phyloP scores from a whole-genome alignment of 2,113 vertebrate species.

The Meriones unguiculatus region DNA sequence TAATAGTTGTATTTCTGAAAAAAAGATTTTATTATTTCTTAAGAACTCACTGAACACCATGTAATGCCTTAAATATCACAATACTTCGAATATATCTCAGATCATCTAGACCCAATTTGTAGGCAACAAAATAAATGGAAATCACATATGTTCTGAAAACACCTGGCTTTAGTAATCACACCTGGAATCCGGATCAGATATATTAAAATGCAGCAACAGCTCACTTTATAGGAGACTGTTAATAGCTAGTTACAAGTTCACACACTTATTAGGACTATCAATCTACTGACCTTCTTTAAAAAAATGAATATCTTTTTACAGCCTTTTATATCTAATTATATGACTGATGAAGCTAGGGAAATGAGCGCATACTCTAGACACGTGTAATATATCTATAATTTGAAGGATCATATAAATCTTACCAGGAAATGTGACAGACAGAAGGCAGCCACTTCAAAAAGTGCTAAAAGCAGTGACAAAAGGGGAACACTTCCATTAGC shows the following conservation, averaged over 20 bases:
- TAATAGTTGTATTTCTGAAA: neutral
- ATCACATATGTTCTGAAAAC: neutral
- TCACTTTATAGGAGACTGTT: conserved; percentile 10
- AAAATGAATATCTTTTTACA: conserved; percentile 27
- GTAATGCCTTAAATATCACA: neutral
- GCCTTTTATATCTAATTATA: conserved; percentile 42
- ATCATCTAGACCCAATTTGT: neutral
- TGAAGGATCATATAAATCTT: conserved; percentile 53
- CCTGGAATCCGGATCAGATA: conserved; percentile 42
- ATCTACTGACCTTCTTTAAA: conserved; percentile 39
- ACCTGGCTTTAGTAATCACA: conserved; percentile 19
- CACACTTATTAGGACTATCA: conserved; percentile 21
- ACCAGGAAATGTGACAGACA: neutral
- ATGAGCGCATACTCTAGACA: neutral
- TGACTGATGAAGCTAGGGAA: conserved; percentile 46
- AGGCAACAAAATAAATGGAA: neutral
- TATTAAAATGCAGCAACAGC: conserved; percentile 7
- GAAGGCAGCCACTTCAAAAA: conserved; percentile 33
- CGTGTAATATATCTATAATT: neutral
- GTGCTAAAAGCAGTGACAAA: conserved; percentile 26
- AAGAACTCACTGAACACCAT: conserved; percentile 16
- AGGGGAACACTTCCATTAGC: neutral
- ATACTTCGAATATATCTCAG: neutral
- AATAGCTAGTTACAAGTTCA: conserved; percentile 47
- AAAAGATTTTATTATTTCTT: conserved; percentile 36